A percentile compares a stretch with the other conserved stretches of the same genome.
Conservation (phyloP, 2,888 invertebrate species). For the Zeuzera pyrina region DNA sequence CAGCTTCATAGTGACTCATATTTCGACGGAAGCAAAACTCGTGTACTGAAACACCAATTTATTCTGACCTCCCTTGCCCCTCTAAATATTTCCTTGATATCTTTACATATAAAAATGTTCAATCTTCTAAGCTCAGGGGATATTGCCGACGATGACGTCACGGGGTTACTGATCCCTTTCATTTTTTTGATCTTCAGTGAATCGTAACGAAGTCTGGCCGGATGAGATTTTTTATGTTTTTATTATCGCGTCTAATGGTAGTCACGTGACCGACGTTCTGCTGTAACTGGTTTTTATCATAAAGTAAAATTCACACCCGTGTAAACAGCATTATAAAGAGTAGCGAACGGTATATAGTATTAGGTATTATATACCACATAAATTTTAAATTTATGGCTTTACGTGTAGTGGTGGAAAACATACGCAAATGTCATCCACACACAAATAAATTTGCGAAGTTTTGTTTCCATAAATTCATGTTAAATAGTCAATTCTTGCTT, state of each 20-base stretch:
- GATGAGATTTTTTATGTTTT: slow-evolving; percentile 24
- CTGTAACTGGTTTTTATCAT: no score
- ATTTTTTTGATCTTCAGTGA: slow-evolving; percentile 17
- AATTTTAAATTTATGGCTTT: no score
- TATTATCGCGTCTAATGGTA: slow-evolving; percentile 7
- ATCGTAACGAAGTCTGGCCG: slow-evolving; percentile 21
- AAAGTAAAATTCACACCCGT: no score
- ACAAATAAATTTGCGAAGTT: no score
- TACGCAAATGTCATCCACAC: no score
- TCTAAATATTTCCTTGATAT: slow-evolving; percentile 12
- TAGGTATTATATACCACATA: no score
- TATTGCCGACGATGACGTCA: slow-evolving; percentile 21
- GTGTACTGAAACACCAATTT: slow-evolving; percentile 30
- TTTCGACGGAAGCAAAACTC: slow-evolving; percentile 39
- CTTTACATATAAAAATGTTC: slow-evolving; percentile 16
- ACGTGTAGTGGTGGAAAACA: no score
- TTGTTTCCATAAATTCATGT: no score
- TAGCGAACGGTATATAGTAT: no score
- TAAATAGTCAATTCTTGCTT: no score
- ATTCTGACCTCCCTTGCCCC: slow-evolving; percentile 25
- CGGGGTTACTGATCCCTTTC: slow-evolving; percentile 20
- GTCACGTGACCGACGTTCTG: slow-evolving; percentile 13
- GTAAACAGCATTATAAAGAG: no score
- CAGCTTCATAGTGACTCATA: slow-evolving; percentile 42
- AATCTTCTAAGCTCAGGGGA: slow-evolving; percentile 18